These are phyloP conservation scores for Gallinago nigripennis DNA, from an alignment of 2,797 vertebrate species.

Conservation along the genomic window DNA sequence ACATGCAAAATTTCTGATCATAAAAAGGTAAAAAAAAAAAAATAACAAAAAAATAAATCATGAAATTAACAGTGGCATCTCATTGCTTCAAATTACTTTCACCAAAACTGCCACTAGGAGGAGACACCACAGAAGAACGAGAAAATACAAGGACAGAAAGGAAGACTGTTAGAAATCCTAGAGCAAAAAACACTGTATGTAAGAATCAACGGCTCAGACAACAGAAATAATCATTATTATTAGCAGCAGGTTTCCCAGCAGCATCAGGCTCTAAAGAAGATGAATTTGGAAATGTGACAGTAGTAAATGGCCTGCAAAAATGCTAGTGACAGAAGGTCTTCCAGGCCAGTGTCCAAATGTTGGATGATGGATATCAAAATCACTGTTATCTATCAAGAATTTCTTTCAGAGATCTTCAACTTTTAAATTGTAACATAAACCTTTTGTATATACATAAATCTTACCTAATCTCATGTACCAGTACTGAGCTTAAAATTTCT, in stretches of 20 bases:
- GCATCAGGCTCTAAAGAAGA: not conserved
- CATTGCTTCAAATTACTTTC: not conserved
- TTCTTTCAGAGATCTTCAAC: not conserved
- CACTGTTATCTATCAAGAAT: not conserved
- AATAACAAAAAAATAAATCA: not conserved
- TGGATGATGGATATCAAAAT: not conserved
- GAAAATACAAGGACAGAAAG: not conserved
- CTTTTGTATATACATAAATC: not conserved
- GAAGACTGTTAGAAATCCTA: not conserved
- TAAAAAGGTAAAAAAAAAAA: not conserved
- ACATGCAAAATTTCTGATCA: not conserved
- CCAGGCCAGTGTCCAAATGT: not conserved
- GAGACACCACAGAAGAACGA: not conserved
- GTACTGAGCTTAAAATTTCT: not conserved
- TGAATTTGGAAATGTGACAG: conserved; percentile 9
- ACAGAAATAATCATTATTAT: not conserved
- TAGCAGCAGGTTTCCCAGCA: not conserved
- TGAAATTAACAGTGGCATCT: not conserved
- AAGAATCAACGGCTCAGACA: not conserved
- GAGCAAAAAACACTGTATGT: not conserved
- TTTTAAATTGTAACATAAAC: not conserved
- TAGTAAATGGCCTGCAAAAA: not conserved
- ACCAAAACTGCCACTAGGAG: not conserved
- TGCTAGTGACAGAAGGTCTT: not conserved
- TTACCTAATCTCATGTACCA: not conserved